phyloP scores from a whole-genome alignment of 2,797 vertebrate genomes.

The Syndactyla subalaris region DNA sequence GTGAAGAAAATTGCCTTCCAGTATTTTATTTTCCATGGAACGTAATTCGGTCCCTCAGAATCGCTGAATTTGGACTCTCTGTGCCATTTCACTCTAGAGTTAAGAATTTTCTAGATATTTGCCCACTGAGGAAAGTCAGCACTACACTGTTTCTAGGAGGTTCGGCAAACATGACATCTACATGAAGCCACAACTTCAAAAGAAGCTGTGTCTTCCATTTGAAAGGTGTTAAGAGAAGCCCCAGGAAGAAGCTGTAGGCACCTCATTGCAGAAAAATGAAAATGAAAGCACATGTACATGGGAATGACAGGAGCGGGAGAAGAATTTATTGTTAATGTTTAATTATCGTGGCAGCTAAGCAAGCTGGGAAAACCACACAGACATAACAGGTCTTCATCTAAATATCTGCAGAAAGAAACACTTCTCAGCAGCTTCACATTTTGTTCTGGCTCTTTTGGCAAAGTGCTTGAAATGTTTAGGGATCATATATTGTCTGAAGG shows the following conservation, averaged over 20 bases:
- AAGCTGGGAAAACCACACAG: neutral
- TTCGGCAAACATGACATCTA: neutral
- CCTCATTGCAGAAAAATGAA: neutral
- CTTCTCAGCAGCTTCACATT: neutral
- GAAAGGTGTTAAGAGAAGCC: neutral
- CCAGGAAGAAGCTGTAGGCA: neutral
- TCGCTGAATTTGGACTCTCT: neutral
- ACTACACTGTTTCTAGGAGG: neutral
- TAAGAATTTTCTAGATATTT: neutral
- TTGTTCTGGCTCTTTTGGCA: neutral
- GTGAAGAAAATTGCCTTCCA: neutral
- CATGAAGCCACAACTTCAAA: neutral
- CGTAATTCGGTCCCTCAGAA: neutral
- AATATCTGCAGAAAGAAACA: neutral
- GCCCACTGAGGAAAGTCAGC: neutral
- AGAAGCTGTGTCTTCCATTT: neutral
- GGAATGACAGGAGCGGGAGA: fast-evolving
- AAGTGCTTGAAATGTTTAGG: neutral
- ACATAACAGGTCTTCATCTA: neutral
- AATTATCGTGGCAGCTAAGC: neutral
- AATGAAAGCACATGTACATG: neutral
- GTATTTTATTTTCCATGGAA: neutral
- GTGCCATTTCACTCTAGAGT: neutral
- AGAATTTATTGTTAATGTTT: neutral
- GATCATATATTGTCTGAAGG: neutral